phyloP scores from a whole-genome alignment of 2,797 vertebrate species.

The Helostoma temminkii region DNA sequence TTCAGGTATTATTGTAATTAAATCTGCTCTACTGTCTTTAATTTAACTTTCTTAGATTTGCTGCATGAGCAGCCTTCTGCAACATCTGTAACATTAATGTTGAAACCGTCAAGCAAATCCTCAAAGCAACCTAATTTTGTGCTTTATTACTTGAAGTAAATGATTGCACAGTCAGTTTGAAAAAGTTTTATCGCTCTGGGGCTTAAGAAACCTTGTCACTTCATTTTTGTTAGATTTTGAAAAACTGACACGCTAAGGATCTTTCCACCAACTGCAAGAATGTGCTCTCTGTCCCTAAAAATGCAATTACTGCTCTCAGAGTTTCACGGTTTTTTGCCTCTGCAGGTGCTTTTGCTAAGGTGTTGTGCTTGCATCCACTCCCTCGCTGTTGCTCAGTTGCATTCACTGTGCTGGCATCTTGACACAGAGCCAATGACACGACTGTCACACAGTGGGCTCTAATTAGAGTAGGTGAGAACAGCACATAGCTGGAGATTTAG shows the following conservation, averaged over 20 bases:
- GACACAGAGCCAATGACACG: slow-evolving; percentile 76
- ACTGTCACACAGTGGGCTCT: slow-evolving; percentile 77
- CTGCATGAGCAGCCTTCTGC: slow-evolving; percentile 15
- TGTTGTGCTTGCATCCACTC: slow-evolving; percentile 55
- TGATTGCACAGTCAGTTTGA: slow-evolving; percentile 1
- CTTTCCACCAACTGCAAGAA: slow-evolving; percentile 30
- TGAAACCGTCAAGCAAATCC: slow-evolving; percentile 26
- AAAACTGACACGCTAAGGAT: slow-evolving; percentile 41
- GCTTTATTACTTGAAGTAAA: slow-evolving; percentile 39
- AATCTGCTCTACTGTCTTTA: slow-evolving; percentile 5
- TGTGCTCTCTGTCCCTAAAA: slow-evolving; percentile 27
- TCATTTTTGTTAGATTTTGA: slow-evolving; percentile 5
- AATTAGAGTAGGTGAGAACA: slow-evolving; percentile 78
- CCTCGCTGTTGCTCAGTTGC: slow-evolving; percentile 57
- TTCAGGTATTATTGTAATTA: slow-evolving; percentile 28
- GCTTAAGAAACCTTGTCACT: slow-evolving; percentile 17
- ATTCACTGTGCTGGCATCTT: slow-evolving; percentile 71
- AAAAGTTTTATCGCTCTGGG: slow-evolving; percentile 21
- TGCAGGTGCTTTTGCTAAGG: slow-evolving; percentile 57
- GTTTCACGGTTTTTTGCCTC: slow-evolving; percentile 23
- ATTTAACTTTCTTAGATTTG: slow-evolving; percentile 20
- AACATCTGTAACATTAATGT: slow-evolving; percentile 3
- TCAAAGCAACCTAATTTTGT: slow-evolving; percentile 28
- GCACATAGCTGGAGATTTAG: slow-evolving; percentile 62
- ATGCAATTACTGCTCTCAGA: slow-evolving; percentile 41